phyloP scores from a whole-genome alignment of 2,797 vertebrate genomes.

The Hapalemur alaotrensis region DNA sequence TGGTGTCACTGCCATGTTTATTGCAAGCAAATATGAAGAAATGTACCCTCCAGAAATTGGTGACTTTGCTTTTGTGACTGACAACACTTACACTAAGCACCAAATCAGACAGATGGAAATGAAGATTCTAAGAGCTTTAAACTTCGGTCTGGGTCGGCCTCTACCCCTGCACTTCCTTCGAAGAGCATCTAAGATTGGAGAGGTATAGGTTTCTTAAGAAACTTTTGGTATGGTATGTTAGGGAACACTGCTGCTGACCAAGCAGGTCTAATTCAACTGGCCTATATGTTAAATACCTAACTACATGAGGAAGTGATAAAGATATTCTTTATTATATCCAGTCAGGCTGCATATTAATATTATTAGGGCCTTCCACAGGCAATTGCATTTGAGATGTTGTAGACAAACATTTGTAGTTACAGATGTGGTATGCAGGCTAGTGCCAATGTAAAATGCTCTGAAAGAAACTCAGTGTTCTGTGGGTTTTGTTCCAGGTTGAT shows the following conservation, averaged over 20 bases:
- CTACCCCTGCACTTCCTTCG: conserved; percentile 78
- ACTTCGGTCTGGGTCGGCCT: conserved; percentile 75
- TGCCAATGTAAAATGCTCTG: not conserved
- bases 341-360: not conserved
- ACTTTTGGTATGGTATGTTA: not conserved
- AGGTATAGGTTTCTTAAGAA: conserved; percentile 71
- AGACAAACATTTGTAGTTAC: not conserved
- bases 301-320: not conserved
- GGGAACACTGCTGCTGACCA: not conserved
- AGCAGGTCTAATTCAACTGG: not conserved
- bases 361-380: not conserved
- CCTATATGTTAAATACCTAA: not conserved
- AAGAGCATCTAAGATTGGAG: conserved; percentile 74
- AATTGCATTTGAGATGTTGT: not conserved
- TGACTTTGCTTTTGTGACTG: conserved; percentile 77
- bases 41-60: conserved; percentile 56
- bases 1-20: conserved; percentile 82
- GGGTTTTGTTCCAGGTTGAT: conserved; percentile 70
- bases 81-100: conserved; percentile 67
- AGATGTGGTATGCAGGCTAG: not conserved
- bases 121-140: conserved; percentile 80
- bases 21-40: conserved; percentile 84
- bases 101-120: conserved; percentile 82
- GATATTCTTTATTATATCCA: not conserved
- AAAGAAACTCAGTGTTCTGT: not conserved